A percentile compares a stretch with the other conserved stretches of the same genome.
Evolutionary conservation across 2,888 invertebrate species (phyloP).

Genomic region (Patella caerulea): DNA sequence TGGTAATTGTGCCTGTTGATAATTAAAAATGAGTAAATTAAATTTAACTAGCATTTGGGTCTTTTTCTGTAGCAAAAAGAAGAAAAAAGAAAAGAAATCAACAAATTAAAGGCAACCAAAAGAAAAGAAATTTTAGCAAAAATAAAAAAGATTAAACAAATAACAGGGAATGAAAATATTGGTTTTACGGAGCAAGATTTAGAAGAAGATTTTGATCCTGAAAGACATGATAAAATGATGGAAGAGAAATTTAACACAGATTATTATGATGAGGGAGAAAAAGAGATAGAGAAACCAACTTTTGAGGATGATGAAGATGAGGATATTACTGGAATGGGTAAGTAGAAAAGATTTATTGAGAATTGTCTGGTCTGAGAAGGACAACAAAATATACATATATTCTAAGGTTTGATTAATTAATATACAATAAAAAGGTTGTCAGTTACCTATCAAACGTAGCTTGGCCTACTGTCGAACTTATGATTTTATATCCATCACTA

Average conservation of each 20-base stretch:
- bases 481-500: too few relatives aligned
- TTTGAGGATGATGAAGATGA: constrained; percentile 84
- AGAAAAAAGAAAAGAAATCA: constrained; percentile 88
- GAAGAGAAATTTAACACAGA: constrained; percentile 85
- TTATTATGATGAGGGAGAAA: constrained; percentile 84
- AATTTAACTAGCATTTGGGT: too few relatives aligned
- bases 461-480: too few relatives aligned
- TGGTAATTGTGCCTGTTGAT: too few relatives aligned
- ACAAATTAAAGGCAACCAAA: constrained; percentile 87
- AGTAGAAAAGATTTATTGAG: too few relatives aligned
- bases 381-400: too few relatives aligned
- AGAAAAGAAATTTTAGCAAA: constrained; percentile 91
- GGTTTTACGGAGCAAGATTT: constrained; percentile 84
- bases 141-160: constrained; percentile 86
- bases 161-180: constrained; percentile 86
- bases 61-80: constrained; percentile 75
- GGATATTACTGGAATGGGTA: constrained; percentile 34
- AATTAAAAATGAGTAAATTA: too few relatives aligned
- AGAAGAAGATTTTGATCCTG: constrained; percentile 85
- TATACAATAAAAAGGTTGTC: too few relatives aligned
- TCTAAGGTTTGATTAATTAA: too few relatives aligned
- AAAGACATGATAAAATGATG: constrained; percentile 89
- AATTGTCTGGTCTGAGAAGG: too few relatives aligned
- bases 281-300: constrained; percentile 83
- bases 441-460: too few relatives aligned